These are phyloP conservation scores for Aleiodes alternator DNA, from an alignment of 2,888 invertebrate species.

Conservation along the genomic window DNA sequence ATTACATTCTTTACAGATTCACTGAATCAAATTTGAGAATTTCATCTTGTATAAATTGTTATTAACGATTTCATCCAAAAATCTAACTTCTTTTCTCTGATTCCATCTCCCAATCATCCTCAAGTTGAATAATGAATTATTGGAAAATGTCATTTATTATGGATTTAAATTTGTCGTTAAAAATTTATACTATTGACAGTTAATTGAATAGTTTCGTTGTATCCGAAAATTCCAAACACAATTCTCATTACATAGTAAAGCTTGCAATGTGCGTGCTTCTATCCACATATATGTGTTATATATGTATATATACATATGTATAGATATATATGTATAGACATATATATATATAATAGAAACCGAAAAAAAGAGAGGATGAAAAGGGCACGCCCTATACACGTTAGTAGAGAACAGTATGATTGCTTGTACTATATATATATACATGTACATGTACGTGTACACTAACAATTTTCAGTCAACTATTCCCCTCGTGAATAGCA, in stretches of 20 bases:
- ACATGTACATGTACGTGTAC: neutral
- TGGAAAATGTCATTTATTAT: too few relatives aligned
- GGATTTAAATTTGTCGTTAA: too few relatives aligned
- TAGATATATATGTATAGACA: too few relatives aligned
- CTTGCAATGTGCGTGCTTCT: constrained; percentile 28
- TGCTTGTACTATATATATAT: constrained; percentile 9
- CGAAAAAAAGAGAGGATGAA: neutral
- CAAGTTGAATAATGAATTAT: neutral
- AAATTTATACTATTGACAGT: neutral
- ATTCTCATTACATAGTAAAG: constrained; percentile 21
- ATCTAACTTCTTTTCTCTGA: neutral
- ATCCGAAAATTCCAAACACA: constrained; percentile 15
- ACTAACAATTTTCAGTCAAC: constrained; percentile 24
- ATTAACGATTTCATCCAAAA: too few relatives aligned
- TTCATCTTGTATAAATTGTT: too few relatives aligned
- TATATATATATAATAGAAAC: neutral
- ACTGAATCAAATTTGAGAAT: too few relatives aligned
- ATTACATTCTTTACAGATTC: too few relatives aligned
- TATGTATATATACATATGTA: too few relatives aligned
- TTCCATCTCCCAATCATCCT: neutral
- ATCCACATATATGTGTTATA: neutral
- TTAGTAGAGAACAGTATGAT: constrained; percentile 16
- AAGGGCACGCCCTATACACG: constrained; percentile 26
- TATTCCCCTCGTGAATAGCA: constrained; percentile 34
- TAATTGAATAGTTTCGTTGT: constrained; percentile 6